Conservation (phyloP, 2,113 vertebrate species). For the Catharus minimus region DNA sequence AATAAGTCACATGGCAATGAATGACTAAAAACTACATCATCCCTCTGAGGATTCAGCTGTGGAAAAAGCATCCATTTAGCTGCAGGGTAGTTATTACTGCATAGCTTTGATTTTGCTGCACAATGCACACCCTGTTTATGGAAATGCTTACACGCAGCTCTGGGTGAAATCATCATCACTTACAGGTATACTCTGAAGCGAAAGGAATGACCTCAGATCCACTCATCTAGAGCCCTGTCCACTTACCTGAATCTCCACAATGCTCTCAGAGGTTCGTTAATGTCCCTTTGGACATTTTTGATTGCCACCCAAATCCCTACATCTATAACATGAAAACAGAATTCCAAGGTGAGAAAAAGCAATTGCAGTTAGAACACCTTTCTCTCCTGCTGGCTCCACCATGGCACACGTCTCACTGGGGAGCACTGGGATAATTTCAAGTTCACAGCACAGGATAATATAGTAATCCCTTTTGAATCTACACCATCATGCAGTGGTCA, state of each 20-base stretch:
- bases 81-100: constrained; percentile 58
- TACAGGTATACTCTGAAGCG: neutral
- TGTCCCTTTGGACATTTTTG: neutral
- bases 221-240: neutral
- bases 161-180: neutral
- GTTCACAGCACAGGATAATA: neutral
- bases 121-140: constrained; percentile 23
- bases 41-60: constrained; percentile 57
- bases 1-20: constrained; percentile 55
- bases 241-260: neutral
- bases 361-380: neutral
- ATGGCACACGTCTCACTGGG: neutral
- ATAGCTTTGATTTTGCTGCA: constrained; percentile 47
- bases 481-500: neutral
- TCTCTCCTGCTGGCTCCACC: neutral
- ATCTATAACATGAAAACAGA: neutral
- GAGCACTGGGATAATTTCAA: neutral
- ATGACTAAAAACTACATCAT: constrained; percentile 62
- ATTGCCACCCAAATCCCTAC: neutral
- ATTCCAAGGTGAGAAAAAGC: neutral
- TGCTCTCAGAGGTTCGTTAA: neutral
- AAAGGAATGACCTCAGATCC: constrained; percentile 3
- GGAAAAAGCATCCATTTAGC: constrained; percentile 53
- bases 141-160: constrained; percentile 12
- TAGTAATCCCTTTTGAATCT: neutral